Conservation (phyloP, 2,113 vertebrate genomes). For the Gracilinanus agilis region DNA sequence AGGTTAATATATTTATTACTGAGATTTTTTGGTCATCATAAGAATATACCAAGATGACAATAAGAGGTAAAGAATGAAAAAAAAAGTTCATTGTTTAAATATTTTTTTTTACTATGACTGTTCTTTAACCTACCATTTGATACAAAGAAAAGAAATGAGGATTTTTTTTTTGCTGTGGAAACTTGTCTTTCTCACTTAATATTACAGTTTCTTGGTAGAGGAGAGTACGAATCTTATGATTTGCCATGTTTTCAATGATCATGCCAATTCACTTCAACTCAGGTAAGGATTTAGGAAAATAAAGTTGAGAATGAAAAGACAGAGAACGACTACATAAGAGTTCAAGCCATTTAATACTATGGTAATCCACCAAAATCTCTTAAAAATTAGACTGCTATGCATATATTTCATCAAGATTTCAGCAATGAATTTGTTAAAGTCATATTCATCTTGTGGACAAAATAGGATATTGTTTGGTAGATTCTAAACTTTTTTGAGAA, state of each 20-base stretch:
- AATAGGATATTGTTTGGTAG: background rate
- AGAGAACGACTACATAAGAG: background rate
- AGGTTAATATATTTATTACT: background rate
- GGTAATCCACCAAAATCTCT: background rate
- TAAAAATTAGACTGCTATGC: background rate
- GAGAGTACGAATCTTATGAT: background rate
- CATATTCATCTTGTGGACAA: background rate
- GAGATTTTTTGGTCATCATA: background rate
- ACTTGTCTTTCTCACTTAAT: background rate
- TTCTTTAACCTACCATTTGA: background rate
- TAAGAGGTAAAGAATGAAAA: background rate
- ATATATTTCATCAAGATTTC: background rate
- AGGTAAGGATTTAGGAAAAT: background rate
- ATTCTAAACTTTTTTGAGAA: background rate
- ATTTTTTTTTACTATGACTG: background rate
- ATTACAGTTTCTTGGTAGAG: background rate
- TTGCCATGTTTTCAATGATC: background rate
- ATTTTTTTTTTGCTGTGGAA: background rate
- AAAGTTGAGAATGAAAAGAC: background rate
- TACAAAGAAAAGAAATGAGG: background rate
- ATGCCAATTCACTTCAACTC: background rate
- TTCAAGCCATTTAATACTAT: background rate
- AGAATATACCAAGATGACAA: background rate
- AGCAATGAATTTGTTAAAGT: background rate
- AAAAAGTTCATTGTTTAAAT: background rate